Percentiles rank a stretch among this genome's conserved stretches.
phyloP scores from a whole-genome alignment of 2,113 vertebrate species.

The Collichthys lucidus region DNA sequence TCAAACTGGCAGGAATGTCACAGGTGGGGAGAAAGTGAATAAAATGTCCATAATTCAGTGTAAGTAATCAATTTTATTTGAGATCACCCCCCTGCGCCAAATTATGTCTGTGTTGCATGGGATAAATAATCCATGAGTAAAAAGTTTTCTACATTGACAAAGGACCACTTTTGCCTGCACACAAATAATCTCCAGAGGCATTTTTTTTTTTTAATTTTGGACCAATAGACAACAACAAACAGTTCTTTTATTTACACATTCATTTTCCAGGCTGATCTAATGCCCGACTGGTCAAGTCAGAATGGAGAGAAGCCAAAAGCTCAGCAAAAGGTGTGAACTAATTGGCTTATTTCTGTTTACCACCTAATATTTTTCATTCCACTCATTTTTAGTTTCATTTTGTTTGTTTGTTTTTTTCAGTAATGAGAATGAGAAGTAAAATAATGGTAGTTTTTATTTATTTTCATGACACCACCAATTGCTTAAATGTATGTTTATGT shows the following conservation, averaged over 20 bases:
- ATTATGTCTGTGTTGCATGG: neutral
- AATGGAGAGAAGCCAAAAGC: slow-evolving; percentile 3
- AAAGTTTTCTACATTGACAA: neutral
- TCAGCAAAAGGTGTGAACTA: slow-evolving; percentile 1
- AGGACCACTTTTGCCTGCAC: neutral
- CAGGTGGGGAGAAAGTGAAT: too few species aligned
- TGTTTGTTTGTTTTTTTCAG: neutral
- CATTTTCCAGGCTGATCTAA: neutral
- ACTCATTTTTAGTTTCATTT: neutral
- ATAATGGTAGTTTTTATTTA: neutral
- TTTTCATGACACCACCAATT: neutral
- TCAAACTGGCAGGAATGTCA: too few species aligned
- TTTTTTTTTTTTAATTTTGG: slow-evolving; percentile 13
- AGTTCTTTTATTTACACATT: slow-evolving; percentile 22
- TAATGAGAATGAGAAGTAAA: neutral
- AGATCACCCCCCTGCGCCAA: too few species aligned
- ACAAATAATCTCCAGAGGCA: neutral
- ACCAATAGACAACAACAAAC: neutral
- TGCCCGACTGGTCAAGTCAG: neutral
- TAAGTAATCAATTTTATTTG: too few species aligned
- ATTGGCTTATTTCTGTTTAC: slow-evolving; percentile 17
- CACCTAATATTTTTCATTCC: neutral
- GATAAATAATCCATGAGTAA: neutral
- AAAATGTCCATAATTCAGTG: too few species aligned
- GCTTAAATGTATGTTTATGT: too few species aligned